Percentiles rank a stretch among this genome's conserved stretches.
These are phyloP conservation scores for Ectropis crepuscularia DNA, from an alignment of 2,888 invertebrate genomes.

Conservation along the genomic window DNA sequence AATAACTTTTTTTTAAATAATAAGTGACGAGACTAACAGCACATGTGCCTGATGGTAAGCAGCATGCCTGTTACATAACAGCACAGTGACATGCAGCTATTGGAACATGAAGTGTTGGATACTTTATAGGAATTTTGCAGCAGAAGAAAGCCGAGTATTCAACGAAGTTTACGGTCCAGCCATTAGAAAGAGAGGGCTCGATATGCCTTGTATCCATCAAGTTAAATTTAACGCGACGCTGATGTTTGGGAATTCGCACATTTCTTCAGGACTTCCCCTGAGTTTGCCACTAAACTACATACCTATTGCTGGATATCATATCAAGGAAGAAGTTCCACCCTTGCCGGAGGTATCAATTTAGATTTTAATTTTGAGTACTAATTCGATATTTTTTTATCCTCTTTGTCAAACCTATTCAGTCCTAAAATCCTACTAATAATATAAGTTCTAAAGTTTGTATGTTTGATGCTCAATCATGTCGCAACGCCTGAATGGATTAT, in stretches of 20 bases:
- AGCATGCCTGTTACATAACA: too few species aligned
- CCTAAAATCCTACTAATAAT: background rate
- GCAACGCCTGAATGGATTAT: background rate
- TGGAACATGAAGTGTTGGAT: background rate
- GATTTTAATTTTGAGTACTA: too few species aligned
- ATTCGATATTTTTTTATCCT: too few species aligned
- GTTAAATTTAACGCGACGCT: conserved; percentile 59
- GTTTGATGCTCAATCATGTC: too few species aligned
- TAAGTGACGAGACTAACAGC: too few species aligned
- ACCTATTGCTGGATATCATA: conserved; percentile 66
- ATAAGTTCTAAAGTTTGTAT: too few species aligned
- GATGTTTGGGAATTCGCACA: conserved; percentile 61
- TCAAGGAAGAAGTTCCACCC: conserved; percentile 53
- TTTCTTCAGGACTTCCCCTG: conserved; percentile 49
- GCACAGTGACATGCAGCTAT: too few species aligned
- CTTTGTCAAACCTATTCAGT: background rate
- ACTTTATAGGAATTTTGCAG: conserved; percentile 14
- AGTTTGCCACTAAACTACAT: conserved; percentile 56
- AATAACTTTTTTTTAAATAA: too few species aligned
- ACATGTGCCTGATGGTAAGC: too few species aligned
- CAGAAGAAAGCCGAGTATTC: conserved; percentile 41
- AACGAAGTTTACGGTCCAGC: conserved; percentile 48
- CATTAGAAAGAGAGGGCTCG: conserved; percentile 47
- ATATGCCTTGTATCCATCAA: conserved; percentile 50
- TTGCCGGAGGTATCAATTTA: conserved; percentile 55